Percentiles rank a stretch among this genome's conserved stretches.
phyloP scores from a whole-genome alignment of 2,888 invertebrate genomes.

The Spilosoma lubricipeda region DNA sequence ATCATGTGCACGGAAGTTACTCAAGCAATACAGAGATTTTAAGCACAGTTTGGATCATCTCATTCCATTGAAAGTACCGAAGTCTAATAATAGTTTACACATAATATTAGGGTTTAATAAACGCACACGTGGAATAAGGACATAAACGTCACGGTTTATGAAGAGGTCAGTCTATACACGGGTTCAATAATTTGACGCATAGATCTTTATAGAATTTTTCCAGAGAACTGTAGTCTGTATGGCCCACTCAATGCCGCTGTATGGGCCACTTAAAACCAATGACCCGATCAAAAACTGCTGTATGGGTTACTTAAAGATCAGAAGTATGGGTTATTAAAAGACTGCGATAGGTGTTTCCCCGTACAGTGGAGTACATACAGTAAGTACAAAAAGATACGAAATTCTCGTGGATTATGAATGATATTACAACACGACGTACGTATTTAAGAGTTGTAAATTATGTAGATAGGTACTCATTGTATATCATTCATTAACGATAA shows the following conservation, averaged over 20 bases:
- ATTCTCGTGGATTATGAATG: background rate
- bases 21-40: background rate
- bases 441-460: conserved; percentile 4
- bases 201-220: too few species aligned
- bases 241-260: background rate
- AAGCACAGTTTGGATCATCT: background rate
- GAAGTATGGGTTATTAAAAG: background rate
- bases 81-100: background rate
- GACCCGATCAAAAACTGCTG: too few species aligned
- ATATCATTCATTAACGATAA: conserved; percentile 12
- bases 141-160: background rate
- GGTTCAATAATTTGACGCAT: background rate
- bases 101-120: background rate
- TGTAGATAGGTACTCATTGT: background rate
- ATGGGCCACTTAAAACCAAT: too few species aligned
- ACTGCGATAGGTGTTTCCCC: background rate
- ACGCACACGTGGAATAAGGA: background rate
- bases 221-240: background rate
- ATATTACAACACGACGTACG: background rate
- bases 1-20: background rate
- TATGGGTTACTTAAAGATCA: background rate
- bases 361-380: too few species aligned
- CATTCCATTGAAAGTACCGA: background rate
- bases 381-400: too few species aligned
- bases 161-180: background rate